These are phyloP conservation scores for Isoperla grammatica DNA, from an alignment of 2,888 invertebrate genomes.

Conservation along the genomic window DNA sequence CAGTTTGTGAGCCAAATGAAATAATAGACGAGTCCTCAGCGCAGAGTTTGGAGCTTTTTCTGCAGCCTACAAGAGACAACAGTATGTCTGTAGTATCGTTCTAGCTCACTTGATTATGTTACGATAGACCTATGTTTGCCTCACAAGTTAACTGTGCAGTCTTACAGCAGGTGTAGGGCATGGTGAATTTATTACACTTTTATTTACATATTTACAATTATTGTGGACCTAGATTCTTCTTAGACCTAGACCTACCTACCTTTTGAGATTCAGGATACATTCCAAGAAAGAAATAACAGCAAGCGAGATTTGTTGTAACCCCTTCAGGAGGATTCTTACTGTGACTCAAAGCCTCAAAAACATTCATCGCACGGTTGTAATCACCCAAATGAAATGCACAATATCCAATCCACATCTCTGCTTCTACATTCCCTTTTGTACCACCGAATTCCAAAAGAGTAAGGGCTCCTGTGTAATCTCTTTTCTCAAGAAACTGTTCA, in stretches of 20 bases:
- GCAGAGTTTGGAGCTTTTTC: slow-evolving; percentile 59
- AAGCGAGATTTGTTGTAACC: slow-evolving; percentile 74
- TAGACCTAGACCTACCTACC: too few species aligned
- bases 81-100: too few species aligned
- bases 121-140: too few species aligned
- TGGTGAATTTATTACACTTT: too few species aligned
- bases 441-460: slow-evolving; percentile 61
- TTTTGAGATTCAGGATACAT: slow-evolving; percentile 69
- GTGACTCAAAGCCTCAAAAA: slow-evolving; percentile 53
- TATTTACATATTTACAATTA: too few species aligned
- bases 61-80: slow-evolving; percentile 41
- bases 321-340: slow-evolving; percentile 52
- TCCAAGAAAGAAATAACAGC: slow-evolving; percentile 92
- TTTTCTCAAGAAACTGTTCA: slow-evolving; percentile 80
- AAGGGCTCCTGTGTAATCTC: slow-evolving; percentile 93
- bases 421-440: slow-evolving; percentile 31
- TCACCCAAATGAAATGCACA: slow-evolving; percentile 95
- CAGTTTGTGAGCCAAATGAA: slow-evolving; percentile 92
- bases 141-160: too few species aligned
- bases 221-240: too few species aligned
- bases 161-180: too few species aligned
- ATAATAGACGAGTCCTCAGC: slow-evolving; percentile 71
- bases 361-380: slow-evolving; percentile 73
- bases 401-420: slow-evolving; percentile 79
- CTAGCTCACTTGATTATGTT: too few species aligned